Base-by-base conservation (phyloP, 2,113 vertebrate species). In the Thamnaconus septentrionalis region DNA sequence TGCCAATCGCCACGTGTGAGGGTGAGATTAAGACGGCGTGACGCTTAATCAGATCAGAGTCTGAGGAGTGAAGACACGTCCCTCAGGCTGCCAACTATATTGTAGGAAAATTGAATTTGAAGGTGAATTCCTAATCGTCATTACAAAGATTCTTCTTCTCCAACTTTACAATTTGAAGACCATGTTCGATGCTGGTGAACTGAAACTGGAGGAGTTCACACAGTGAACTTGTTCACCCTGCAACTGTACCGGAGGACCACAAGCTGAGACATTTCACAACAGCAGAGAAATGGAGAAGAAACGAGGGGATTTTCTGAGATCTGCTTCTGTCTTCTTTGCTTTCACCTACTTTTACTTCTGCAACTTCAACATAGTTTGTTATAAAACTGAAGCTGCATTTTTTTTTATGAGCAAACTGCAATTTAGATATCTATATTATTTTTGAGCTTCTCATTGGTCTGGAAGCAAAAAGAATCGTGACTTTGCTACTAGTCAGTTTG, bases 1-100 rank as follows among this genome's bases (percentile, higher is more conserved):
- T 52, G 59, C 53, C 58, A 64, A 48, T 46, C 50, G 61, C 59
- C 8, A n/a, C 40, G 46, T 47, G 41, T 42, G 53, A 11, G 63
- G 5, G 10, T 31, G 7, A 18, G 46, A 48, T 0, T 1, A 3
- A 51, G 46, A 1, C 1, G 43, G 41, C 12, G 41, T 44, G 44
- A 12, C 44, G 18, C 31, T 12, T 6, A 3, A 1, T 2, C 44
- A 45, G 44, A 45, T 7, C 44, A 45, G 44, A 45, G 44, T 45
- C 44, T 45, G 44, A 3, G 5, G 44, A 45, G 44, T 45, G 18
- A 31, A 31, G 18, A 31, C 18, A 31, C 18, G 18, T 31, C 18
- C 18, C 18, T 31, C 18, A 31, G 18, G 18, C 18, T 31, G 18
- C 18, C 18, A 31, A 31, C 18, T 31, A 2, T 31, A 31, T 31